Evolutionary conservation across 2,888 invertebrate species (phyloP), one percentile per base, ranked within the genome.

Genomic region (Xylocampa areola): DNA sequence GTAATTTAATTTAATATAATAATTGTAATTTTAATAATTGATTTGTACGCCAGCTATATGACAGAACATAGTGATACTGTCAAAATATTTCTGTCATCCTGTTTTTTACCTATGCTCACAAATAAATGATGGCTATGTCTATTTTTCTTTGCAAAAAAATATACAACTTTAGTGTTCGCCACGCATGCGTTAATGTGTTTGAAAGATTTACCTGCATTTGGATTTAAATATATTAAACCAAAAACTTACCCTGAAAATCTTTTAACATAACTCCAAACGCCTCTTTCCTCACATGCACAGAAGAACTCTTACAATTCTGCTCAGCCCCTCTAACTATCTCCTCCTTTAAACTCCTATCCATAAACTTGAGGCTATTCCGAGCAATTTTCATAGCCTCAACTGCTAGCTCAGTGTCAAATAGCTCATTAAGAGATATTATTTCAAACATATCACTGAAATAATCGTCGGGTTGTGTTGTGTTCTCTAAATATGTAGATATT

Each of bases 401-500:
- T 0, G 45, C 37, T 0, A 21, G 25, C 0, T 74, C 60, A 0
- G 62, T 30, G n/a, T 74, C 66, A 10, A 73, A 35, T 0, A 71
- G 30, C 10, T 71, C 74, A 1, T 10, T 40, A 1, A 74, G 1
- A 0, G 36, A 43, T 13, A 73, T 63, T 0, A 67, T 76, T 2
- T 84, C 71, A 7, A 81, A 80, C 66, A 89, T 60, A 5, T 79
- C 76, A 0, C 21, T 4, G 1, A 73, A 68, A 21, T 60, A 63
- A 0, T 60, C 67, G 1, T 66, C 48, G 0, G 41, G 30, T 3
- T 50, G 48, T 0, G 39, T 27, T 1, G 68, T 65, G 0, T 57
- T 55, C 0, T 73, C 51, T 4, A 88, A 40, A 52, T 82, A 85
- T 0, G 64, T 47, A 0, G 86, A 68, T 13, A 91, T 67, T 0